Evolutionary conservation across 2,113 vertebrate genomes (phyloP), one percentile per base, ranked within the genome.

Genomic region (Oxyruncus cristatus): DNA sequence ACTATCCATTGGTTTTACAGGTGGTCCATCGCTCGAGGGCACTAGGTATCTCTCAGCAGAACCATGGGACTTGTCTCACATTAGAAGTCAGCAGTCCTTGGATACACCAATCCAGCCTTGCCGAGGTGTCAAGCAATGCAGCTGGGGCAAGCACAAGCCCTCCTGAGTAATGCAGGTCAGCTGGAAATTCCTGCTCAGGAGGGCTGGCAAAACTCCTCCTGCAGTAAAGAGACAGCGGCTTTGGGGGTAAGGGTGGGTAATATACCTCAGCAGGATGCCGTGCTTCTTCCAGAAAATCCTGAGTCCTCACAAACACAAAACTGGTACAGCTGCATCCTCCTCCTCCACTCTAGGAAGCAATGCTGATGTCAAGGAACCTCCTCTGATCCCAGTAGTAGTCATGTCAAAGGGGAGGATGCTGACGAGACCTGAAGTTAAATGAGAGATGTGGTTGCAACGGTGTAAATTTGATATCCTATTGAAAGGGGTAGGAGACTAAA

Each of bases 141-240:
- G 14, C 9, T 6, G 44, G 6, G 67, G 20, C 35, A 61, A 65
- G 35, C 7, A 39, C 46, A 30, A 1, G 1, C 14, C 17, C 21
- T 59, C 8, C 41, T 42, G 49, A 35, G 33, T 28, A 46, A 18
- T 1, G 5, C 1, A 1, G 22, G 0, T 37, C 41, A 68, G 33
- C 26, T 27, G 30, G 19, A 58, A 39, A 4, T 33, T 28, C 5
- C 18, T 2, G 23, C 12, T 77, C 12, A 41, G 11, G 4, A 42
- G 27, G 11, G 8, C 28, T 37, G 26, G 18, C 22, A 71, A 78
- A 83, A 62, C 8, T 56, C 10, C 33, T 79, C 42, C 42, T 62
- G 56, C 62, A 72, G 52, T 11, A 50, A 35, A 70, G 21, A 44
- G 12, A n/a, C 6, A 21, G 15, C 15, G 23, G 5, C 19, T 66